A percentile compares a stretch with the other conserved stretches of the same genome.
Conservation (phyloP, 2,888 invertebrate species). For the Scrobipalpa costella region DNA sequence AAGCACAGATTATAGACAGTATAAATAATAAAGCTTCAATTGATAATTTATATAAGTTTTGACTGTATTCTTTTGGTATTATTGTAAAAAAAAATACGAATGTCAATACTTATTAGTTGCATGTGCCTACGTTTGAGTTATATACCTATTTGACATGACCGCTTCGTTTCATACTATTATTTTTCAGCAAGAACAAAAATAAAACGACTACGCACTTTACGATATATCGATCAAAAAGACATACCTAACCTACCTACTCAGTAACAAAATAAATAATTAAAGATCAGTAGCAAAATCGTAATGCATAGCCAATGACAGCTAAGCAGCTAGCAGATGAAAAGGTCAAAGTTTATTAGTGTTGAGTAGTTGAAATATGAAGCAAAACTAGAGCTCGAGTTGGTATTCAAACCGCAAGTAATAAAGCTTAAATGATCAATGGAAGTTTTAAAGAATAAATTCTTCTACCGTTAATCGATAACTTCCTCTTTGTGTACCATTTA, state of each 20-base stretch:
- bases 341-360: slow-evolving; percentile 13
- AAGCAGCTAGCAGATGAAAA: slow-evolving; percentile 19
- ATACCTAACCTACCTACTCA: too few species aligned
- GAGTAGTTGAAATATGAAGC: neutral
- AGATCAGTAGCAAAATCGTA: neutral
- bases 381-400: neutral
- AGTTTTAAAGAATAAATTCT: neutral
- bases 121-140: too few species aligned
- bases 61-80: too few species aligned
- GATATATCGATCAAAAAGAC: neutral
- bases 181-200: neutral
- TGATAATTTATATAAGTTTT: too few species aligned
- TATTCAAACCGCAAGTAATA: neutral
- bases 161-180: neutral
- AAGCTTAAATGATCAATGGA: neutral
- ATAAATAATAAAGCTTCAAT: too few species aligned
- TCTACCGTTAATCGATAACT: neutral
- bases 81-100: too few species aligned
- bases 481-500: neutral
- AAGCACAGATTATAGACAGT: too few species aligned
- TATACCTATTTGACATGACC: too few species aligned
- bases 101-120: too few species aligned
- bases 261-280: neutral
- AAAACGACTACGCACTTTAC: neutral
- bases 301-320: slow-evolving; percentile 2